Conservation (phyloP, 2,113 vertebrate genomes). For the Mus spicilegus region DNA sequence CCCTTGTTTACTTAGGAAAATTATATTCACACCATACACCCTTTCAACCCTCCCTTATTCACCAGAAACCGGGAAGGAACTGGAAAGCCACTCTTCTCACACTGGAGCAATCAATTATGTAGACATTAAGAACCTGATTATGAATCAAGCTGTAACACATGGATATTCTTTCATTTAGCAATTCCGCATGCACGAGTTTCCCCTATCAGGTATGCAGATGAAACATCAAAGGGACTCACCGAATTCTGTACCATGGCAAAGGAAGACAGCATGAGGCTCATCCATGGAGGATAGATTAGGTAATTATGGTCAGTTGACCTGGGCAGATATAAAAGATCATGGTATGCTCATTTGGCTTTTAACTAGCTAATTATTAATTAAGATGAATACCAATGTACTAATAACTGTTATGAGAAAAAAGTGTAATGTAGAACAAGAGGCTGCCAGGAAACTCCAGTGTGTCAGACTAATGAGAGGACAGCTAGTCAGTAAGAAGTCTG, state of each 20-base stretch:
- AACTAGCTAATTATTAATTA: not conserved
- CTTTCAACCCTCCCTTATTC: not conserved
- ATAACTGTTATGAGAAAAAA: not conserved
- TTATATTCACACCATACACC: not conserved
- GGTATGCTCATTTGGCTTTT: not conserved
- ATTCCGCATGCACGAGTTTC: not conserved
- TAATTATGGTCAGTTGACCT: not conserved
- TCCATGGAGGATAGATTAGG: not conserved
- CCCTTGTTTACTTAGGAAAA: constrained; percentile 23
- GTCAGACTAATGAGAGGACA: not conserved
- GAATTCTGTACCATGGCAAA: not conserved
- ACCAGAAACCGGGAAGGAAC: not conserved
- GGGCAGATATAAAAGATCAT: not conserved
- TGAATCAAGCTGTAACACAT: not conserved
- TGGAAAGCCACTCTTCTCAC: not conserved
- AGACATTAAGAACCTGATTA: not conserved
- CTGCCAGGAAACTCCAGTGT: not conserved
- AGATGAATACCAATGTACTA: not conserved
- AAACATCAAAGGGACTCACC: not conserved
- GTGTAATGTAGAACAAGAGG: not conserved
- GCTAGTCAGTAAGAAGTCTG: not conserved
- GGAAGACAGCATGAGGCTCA: not conserved
- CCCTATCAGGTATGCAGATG: not conserved
- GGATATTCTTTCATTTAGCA: not conserved
- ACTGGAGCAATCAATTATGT: not conserved